Conservation (phyloP, 2,888 invertebrate species). For the Idaea aversata region DNA sequence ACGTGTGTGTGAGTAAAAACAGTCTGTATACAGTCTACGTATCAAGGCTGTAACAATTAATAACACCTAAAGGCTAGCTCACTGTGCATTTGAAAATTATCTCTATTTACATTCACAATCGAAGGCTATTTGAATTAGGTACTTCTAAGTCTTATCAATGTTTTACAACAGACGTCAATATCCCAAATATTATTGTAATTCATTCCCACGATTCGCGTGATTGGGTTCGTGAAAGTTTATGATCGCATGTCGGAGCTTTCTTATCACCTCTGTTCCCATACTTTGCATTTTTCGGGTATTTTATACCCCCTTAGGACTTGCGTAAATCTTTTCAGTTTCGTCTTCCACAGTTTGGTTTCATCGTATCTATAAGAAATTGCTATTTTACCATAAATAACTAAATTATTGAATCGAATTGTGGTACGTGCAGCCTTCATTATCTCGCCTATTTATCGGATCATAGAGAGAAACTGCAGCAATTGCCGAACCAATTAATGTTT, state of each 20-base stretch:
- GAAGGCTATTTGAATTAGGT: slow-evolving; percentile 22
- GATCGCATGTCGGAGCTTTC: slow-evolving; percentile 54
- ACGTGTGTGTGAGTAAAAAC: not conserved
- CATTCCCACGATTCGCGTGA: slow-evolving; percentile 62
- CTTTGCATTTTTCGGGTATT: slow-evolving; percentile 44
- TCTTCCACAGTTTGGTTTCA: slow-evolving; percentile 17
- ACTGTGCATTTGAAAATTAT: slow-evolving; percentile 19
- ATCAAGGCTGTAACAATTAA: not conserved
- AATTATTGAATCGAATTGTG: not conserved
- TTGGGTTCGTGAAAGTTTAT: slow-evolving; percentile 55
- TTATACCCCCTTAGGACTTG: slow-evolving; percentile 27
- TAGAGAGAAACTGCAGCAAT: not conserved
- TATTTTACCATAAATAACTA: not conserved
- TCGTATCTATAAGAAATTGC: not conserved
- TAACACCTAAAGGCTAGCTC: slow-evolving; percentile 6
- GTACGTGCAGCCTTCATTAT: not conserved
- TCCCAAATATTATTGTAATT: slow-evolving; percentile 11
- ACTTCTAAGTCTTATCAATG: slow-evolving; percentile 27
- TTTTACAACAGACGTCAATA: slow-evolving; percentile 23
- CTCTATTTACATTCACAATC: slow-evolving; percentile 24
- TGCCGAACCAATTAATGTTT: not conserved
- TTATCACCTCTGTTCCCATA: slow-evolving; percentile 64
- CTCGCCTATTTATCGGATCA: slow-evolving; percentile 1
- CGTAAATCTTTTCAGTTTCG: slow-evolving; percentile 11
- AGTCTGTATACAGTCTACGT: not conserved